Evolutionary conservation across 2,888 invertebrate species (phyloP), one percentile per base, ranked within the genome.

Genomic region (Nysson spinosus): DNA sequence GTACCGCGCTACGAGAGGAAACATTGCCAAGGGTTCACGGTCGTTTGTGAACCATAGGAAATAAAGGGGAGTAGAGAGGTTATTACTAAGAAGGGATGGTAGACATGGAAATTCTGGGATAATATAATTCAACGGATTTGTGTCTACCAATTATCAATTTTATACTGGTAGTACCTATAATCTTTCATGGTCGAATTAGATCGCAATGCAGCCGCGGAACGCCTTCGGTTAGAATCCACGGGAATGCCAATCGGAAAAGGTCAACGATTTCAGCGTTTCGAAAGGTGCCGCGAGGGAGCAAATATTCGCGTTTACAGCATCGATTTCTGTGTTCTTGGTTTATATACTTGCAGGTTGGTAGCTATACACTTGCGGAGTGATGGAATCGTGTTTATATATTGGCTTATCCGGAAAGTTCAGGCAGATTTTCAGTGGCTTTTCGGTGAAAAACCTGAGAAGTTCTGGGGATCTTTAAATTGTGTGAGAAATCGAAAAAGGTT

Each of bases 91-190:
- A n/a, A n/a, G n/a, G n/a, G n/a, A n/a, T n/a, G n/a, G n/a, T n/a
- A n/a, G n/a, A n/a, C n/a, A n/a, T n/a, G n/a, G n/a, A n/a, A n/a
- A n/a, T n/a, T n/a, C n/a, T n/a, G n/a, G n/a, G n/a, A n/a, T n/a
- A n/a, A n/a, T n/a, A n/a, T n/a, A n/a, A n/a, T 12, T 51, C 24
- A 16, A 42, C 14, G 34, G 37, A 28, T 20, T 26, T 16, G 24
- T 34, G 39, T 56, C 51, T 62, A 51, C 52, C 52, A 62, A 66
- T 66, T 62, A 62, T 34, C 61, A 44, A 66, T 66, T 56, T 51
- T 40, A 35, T 26, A 32, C 39, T 11, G 30, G 34, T 35, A 28
- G 43, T 30, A 7, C 17, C n/a, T n/a, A n/a, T n/a, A 35, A 57
- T 69, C 61, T 61, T 66, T 58, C 51, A 34, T 50, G 7, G 24